Percentiles rank a stretch among this genome's conserved stretches.
These are phyloP conservation scores for Colossoma macropomum DNA, from an alignment of 2,113 vertebrate genomes.

Conservation along the genomic window DNA sequence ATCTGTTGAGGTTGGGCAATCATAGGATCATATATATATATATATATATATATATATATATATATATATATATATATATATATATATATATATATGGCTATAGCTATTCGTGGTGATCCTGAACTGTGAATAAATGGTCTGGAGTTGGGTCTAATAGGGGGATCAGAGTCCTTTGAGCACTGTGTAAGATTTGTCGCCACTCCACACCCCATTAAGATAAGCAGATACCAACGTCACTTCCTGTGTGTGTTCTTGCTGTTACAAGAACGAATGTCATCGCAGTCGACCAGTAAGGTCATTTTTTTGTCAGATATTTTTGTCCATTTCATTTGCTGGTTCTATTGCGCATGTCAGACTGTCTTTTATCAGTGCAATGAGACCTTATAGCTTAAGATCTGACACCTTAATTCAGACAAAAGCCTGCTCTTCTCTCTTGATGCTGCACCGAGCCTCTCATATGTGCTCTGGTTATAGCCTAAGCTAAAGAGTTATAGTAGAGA, in stretches of 20 bases:
- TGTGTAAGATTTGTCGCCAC: constrained; percentile 35
- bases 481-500: constrained; percentile 26
- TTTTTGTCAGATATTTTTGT: neutral
- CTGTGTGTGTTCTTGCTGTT: neutral
- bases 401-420: neutral
- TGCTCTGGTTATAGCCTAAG: constrained; percentile 5
- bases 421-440: neutral
- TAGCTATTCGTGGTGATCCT: no score
- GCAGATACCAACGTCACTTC: constrained; percentile 28
- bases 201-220: constrained; percentile 36
- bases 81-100: no score
- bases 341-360: neutral
- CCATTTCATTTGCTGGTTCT: neutral
- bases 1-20: no score
- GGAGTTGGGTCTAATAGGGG: neutral
- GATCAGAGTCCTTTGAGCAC: constrained; percentile 15
- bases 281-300: no score
- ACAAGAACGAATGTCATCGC: no score
- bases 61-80: no score
- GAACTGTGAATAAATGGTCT: neutral
- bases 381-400: neutral
- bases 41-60: no score
- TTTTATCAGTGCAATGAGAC: neutral
- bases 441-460: neutral
- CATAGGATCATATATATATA: no score